Evolutionary conservation across 2,113 vertebrate genomes (phyloP), one percentile per base, ranked within the genome.

Genomic region (Dipodomys merriami): DNA sequence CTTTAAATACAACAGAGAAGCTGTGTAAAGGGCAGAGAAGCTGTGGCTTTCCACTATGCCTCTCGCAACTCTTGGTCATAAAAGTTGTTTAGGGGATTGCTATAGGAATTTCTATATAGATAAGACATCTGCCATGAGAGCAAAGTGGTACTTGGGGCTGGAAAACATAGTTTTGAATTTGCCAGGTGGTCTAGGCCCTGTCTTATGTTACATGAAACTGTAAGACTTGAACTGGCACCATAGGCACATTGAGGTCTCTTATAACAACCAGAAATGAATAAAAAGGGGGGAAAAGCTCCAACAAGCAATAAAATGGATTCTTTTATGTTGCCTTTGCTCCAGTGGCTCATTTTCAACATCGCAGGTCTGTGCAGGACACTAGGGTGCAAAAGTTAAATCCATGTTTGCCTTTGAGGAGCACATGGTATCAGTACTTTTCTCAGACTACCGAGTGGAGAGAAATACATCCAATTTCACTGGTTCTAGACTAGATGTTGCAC

Each of bases 271-370:
- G 71, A 88, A 83, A 25, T 8, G 74, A 85, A 64, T 83, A 77
- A 86, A 95, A 65, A 18, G 39, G 39, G 39, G 44, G 44, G 23
- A 71, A 71, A 16, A 57, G 53, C 0, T 25, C 30, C n/a, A 11
- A 20, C 13, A 29, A 67, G 65, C 71, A 77, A 85, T 90, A n/a
- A 53, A 84, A 84, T 16, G 57, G 92, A 49, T 33, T 19, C 35
- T 94, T 83, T 27, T 65, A 15, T 60, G 35, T 3, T 81, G 86
- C 69, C 77, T 79, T 65, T 27, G 57, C 64, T 33, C 57, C 44
- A 33, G 19, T 19, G 29, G 86, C 57, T 53, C 69, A 35, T 94
- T 80, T 92, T 94, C 74, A 86, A 49, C 22, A 12, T 62, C 44
- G 65, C 29, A 68, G 30, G 84, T 84, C 78, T 69, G 29, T 12